Base-by-base conservation (phyloP, 1,140 invertebrate species). In the Lepidurus packardi region DNA sequence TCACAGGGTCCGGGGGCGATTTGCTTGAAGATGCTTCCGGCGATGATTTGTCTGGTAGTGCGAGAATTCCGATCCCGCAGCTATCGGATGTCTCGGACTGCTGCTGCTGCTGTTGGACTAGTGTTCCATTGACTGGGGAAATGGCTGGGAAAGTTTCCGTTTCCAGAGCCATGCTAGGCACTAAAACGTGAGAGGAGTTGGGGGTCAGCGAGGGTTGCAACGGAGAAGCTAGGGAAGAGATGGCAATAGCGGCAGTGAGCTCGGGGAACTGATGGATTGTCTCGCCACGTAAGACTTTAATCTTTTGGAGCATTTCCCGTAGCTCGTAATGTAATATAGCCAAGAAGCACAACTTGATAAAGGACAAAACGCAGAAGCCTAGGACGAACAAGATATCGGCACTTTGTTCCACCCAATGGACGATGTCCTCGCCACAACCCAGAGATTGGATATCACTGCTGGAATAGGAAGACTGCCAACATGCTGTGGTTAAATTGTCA, bases 231-330 rank as follows among this genome's bases (percentile, higher is more conserved):
- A 78, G 79, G 41, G 75, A 82, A 77, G 73, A 76, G 81, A 76
- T 80, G 80, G 77, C 83, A 78, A 82, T 81, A 25, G 82, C 82
- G 24, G 81, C 82, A 24, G 82, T 83, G 11, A 84, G 79, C 74
- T 85, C 84, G n/a, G 82, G 81, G n/a, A 81, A 77, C 21, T 77
- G 78, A 24, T 78, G 79, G 16, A 80, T 78, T 45, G 81, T 78
- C 43, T 88, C 87, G 10, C 84, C 85, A 79, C 88, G 86, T 10
- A 91, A 82, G 45, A 91, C 81, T 41, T 87, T 86, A 81, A 96
- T 95, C 85, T 95, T 96, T 83, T 95, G 92, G 81, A 96, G 94
- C 93, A 94, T 94, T 83, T 94, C 93, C 76, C 91, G 88, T 81
- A 94, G 93, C 86, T 94, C 92, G 85, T 93, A 93, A 79, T 88